Evolutionary conservation across 2,888 invertebrate species (phyloP).

Genomic region (Synergus japonicus): DNA sequence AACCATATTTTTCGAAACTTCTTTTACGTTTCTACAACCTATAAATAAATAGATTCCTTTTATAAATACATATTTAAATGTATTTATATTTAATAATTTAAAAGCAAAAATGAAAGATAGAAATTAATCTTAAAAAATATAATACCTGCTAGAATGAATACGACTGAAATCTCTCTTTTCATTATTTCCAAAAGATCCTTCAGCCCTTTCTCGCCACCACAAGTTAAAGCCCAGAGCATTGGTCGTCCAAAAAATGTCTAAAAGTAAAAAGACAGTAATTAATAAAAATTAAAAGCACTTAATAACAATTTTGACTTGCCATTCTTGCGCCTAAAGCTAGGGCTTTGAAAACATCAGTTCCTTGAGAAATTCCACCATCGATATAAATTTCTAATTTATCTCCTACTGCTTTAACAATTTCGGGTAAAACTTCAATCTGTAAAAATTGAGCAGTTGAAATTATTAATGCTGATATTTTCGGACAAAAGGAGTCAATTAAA

Average conservation of each 20-base stretch:
- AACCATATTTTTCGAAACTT: constrained; percentile 84
- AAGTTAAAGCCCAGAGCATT: constrained; percentile 89
- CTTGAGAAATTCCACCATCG: constrained; percentile 91
- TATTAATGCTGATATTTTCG: not conserved
- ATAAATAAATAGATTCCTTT: constrained; percentile 63
- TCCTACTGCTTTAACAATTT: constrained; percentile 86
- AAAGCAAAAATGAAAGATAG: not conserved
- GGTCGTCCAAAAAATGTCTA: constrained; percentile 92
- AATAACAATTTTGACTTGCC: constrained; percentile 77
- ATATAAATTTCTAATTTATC: constrained; percentile 87
- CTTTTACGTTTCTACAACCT: constrained; percentile 83
- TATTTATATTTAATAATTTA: not conserved
- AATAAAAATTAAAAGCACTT: too few relatives aligned
- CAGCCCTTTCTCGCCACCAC: constrained; percentile 89
- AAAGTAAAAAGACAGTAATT: constrained; percentile 41
- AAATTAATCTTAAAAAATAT: not conserved
- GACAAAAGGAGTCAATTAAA: not conserved
- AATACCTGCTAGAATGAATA: constrained; percentile 87
- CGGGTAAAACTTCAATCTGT: constrained; percentile 90
- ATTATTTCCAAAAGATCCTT: constrained; percentile 85
- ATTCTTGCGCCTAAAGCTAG: constrained; percentile 93
- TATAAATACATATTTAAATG: too few relatives aligned
- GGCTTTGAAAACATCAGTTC: constrained; percentile 94
- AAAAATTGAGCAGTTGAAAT: constrained; percentile 47
- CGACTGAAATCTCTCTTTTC: constrained; percentile 85